These are phyloP conservation scores for Muscicapa adusta DNA, from an alignment of 2,113 vertebrate genomes.

Conservation along the genomic window DNA sequence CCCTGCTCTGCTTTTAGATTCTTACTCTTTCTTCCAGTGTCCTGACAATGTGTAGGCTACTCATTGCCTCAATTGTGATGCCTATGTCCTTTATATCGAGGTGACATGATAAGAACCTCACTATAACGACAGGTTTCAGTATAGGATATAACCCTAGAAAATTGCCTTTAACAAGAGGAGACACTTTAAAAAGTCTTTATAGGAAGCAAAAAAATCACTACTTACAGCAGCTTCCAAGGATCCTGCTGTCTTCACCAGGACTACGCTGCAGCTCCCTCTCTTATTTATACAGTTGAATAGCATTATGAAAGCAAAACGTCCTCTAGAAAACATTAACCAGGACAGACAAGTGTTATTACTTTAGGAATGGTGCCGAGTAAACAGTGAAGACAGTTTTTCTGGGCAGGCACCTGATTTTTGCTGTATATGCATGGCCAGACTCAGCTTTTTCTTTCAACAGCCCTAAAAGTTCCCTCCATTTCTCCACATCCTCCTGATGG, in stretches of 20 bases:
- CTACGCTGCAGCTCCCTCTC: not conserved
- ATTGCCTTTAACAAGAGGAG: not conserved
- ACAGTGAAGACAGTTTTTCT: slow-evolving; percentile 9
- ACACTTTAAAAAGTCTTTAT: not conserved
- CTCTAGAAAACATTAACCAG: slow-evolving; percentile 66
- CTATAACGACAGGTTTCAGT: not conserved
- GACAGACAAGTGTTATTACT: not conserved
- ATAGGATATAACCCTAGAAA: not conserved
- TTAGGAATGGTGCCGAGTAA: slow-evolving; percentile 26
- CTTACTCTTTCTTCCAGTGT: not conserved
- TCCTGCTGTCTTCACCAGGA: not conserved
- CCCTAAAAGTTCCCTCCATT: not conserved
- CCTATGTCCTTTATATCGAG: not conserved
- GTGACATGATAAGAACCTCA: not conserved
- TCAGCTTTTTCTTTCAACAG: not conserved
- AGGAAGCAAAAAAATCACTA: not conserved
- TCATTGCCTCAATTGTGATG: not conserved
- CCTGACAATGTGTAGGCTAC: not conserved
- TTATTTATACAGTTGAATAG: slow-evolving; percentile 53
- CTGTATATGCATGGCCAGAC: not conserved
- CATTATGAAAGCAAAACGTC: slow-evolving; percentile 16
- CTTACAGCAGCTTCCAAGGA: slow-evolving; percentile 42
- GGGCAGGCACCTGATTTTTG: not conserved
- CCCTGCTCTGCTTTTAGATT: not conserved
- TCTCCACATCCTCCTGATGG: not conserved